phyloP scores from a whole-genome alignment of 2,113 vertebrate genomes.

The Thymallus thymallus region DNA sequence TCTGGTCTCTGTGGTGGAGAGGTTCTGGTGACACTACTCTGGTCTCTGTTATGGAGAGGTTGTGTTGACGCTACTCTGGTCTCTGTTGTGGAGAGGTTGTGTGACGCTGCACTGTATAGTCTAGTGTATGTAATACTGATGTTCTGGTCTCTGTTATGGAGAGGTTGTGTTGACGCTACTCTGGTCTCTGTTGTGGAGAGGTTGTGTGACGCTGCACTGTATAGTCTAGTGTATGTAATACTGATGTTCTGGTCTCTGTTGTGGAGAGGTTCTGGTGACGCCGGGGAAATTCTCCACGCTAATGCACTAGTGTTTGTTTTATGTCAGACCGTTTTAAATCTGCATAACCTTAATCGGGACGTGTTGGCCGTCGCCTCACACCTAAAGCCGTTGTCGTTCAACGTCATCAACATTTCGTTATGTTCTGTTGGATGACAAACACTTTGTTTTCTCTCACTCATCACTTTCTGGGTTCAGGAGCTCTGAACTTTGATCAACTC shows the following conservation, averaged over 20 bases:
- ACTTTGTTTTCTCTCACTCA: no score
- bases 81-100: constrained; percentile 58
- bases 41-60: constrained; percentile 53
- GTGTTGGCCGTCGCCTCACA: not conserved
- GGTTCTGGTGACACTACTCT: constrained; percentile 64
- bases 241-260: constrained; percentile 61
- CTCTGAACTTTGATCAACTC: no score
- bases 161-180: constrained; percentile 65
- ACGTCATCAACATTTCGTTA: not conserved
- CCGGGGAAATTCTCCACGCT: constrained; percentile 63
- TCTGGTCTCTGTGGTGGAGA: constrained; percentile 58
- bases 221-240: constrained; percentile 27
- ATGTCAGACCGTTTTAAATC: constrained; percentile 71
- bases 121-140: constrained; percentile 41
- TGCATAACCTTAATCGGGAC: constrained; percentile 45
- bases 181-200: constrained; percentile 55
- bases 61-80: constrained; percentile 65
- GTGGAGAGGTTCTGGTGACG: constrained; percentile 62
- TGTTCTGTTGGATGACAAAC: no score
- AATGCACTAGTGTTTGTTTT: constrained; percentile 73
- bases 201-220: constrained; percentile 68
- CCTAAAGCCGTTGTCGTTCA: not conserved
- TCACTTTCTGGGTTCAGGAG: no score
- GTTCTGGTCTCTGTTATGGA: constrained; percentile 59
- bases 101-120: no score